Evolutionary conservation across 2,797 vertebrate species (phyloP), one percentile per base, ranked within the genome.

Genomic region (Etheostoma perlongum): DNA sequence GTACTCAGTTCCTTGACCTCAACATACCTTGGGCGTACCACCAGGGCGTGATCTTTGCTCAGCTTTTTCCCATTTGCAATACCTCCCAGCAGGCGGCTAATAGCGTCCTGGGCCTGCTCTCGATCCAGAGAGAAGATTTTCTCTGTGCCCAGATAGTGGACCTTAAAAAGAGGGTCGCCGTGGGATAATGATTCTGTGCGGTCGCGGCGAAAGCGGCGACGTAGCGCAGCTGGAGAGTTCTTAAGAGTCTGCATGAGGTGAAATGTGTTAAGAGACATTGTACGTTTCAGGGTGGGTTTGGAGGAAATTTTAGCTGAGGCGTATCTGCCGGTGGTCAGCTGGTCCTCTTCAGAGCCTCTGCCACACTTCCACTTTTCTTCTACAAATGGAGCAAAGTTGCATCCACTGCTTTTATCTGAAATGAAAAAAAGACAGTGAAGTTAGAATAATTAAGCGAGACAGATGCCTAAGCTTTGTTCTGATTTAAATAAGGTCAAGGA

Each of bases 1-100:
- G 95, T 96, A 46, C 95, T 95, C 78, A 96, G 91, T 71, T 96
- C 96, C 87, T 96, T 96, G 25, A 96, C 96, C 87, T 96, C 96
- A 0, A 96, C 94, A 42, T 96, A 96, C 51, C 96, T 75, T 0
- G 94, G 95, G 0, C 96, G 94, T 72, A 96, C 96, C 76, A 96
- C 95, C 74, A 96, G 86, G 2, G 95, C 95, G 33, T 96, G 96
- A 40, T 96, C 96, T 71, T 96, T 95, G 63, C 90, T 84, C 69
- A 91, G 90, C 84, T 95, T 94, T 82, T 93, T 92, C 46, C 91
- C 91, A 0, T 73, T 92, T 0, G 93, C 78, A 0, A 89, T 76
- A 0, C 91, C 90, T 0, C 93, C 95, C 2, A 95, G 85, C 81
- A 96, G 25, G 36, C 88, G 94, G 62, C 73, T 76, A 1, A 96